A percentile compares a stretch with the other conserved stretches of the same genome.
Evolutionary conservation across 2,113 vertebrate species (phyloP).

Genomic region (Turnix velox): DNA sequence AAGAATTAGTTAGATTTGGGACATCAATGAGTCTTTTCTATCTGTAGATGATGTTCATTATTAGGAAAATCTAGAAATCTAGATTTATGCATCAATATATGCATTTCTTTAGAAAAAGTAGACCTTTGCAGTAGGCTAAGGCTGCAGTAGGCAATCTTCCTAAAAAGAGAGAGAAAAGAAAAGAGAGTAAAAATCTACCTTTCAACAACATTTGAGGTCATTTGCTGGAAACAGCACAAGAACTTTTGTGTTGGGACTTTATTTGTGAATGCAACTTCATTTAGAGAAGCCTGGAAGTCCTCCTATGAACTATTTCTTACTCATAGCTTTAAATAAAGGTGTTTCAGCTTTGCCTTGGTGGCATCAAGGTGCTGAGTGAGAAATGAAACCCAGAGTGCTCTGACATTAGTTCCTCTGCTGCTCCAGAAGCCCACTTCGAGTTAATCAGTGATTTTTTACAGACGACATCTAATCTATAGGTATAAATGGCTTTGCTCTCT

Average conservation of each 20-base stretch:
- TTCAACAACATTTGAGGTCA: neutral
- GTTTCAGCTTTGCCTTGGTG: conserved; percentile 63
- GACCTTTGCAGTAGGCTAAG: neutral
- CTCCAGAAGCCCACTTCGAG: conserved; percentile 65
- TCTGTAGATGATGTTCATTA: no score
- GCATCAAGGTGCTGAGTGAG: conserved; percentile 22
- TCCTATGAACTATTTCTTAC: neutral
- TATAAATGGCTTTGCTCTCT: conserved; percentile 80
- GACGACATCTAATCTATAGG: conserved; percentile 77
- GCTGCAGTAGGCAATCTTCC: neutral
- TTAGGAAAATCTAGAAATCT: no score
- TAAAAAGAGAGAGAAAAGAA: neutral
- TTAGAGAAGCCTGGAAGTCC: neutral
- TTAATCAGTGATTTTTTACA: conserved; percentile 79
- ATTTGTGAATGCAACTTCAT: neutral
- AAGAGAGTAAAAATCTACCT: neutral
- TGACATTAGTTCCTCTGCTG: conserved; percentile 57
- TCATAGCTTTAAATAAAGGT: conserved; percentile 15
- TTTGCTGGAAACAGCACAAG: neutral
- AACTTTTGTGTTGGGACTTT: neutral
- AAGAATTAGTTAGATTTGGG: neutral
- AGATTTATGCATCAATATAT: no score
- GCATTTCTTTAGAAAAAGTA: neutral
- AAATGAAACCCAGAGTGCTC: neutral
- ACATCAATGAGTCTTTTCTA: neutral